A percentile compares a stretch with the other conserved stretches of the same genome.
These are phyloP conservation scores for Merodon equestris DNA, from an alignment of 2,888 invertebrate species.

Conservation along the genomic window DNA sequence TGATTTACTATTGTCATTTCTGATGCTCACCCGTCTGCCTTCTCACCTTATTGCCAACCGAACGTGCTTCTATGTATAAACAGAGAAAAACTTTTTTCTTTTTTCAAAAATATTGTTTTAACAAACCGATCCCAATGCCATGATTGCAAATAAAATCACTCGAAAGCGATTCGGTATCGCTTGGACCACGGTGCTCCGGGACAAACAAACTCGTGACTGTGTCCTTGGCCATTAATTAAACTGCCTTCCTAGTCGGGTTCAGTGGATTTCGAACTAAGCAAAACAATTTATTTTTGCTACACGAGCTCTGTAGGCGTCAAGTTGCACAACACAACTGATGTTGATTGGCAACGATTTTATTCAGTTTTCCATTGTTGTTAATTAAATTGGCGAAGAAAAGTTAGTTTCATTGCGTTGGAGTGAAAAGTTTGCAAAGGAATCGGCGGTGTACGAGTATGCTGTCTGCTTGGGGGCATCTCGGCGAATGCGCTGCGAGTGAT, in stretches of 20 bases:
- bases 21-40: slow-evolving; percentile 26
- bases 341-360: slow-evolving; percentile 62
- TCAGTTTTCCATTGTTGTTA: slow-evolving; percentile 55
- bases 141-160: slow-evolving; percentile 54
- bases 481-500: too few relatives aligned
- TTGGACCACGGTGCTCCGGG: slow-evolving; percentile 29
- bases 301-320: neutral
- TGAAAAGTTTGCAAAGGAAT: slow-evolving; percentile 17
- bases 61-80: neutral
- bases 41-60: slow-evolving; percentile 14
- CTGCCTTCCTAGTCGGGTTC: neutral
- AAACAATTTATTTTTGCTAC: slow-evolving; percentile 18
- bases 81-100: slow-evolving; percentile 5
- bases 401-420: slow-evolving; percentile 35
- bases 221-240: slow-evolving; percentile 45
- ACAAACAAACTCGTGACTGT: slow-evolving; percentile 25
- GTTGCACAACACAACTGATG: slow-evolving; percentile 31
- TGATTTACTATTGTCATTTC: slow-evolving; percentile 65
- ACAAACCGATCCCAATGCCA: slow-evolving; percentile 50
- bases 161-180: slow-evolving; percentile 36
- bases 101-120: slow-evolving; percentile 35
- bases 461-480: too few relatives aligned
- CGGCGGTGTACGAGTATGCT: neutral
- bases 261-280: slow-evolving; percentile 3
- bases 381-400: slow-evolving; percentile 58